Conservation (phyloP, 2,888 invertebrate species). For the Emesis furor region DNA sequence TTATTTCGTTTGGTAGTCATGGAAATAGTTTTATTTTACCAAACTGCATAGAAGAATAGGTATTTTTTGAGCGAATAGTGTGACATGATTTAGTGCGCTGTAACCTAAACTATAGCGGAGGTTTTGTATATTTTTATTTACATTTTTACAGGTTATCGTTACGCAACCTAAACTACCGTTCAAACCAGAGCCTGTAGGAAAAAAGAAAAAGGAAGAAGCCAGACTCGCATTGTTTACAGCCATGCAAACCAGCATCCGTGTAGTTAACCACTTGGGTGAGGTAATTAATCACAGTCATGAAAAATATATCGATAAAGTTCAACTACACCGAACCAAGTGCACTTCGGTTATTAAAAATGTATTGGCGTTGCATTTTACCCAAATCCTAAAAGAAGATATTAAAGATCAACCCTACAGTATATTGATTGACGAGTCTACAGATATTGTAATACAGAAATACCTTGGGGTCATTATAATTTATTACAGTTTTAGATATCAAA, state of each 20-base stretch:
- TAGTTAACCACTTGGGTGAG: not conserved
- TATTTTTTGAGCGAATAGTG: constrained; percentile 6
- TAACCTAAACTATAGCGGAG: constrained; percentile 6
- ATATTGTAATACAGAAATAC: constrained; percentile 17
- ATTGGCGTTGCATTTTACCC: not conserved
- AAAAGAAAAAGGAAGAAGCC: constrained; percentile 2
- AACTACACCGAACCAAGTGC: not conserved
- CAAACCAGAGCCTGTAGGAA: not conserved
- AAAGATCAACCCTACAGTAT: not conserved
- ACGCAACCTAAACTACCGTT: not conserved
- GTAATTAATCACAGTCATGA: not conserved
- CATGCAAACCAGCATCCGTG: not conserved
- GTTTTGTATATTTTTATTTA: constrained; percentile 7
- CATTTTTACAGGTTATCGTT: constrained; percentile 2
- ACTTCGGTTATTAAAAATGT: not conserved
- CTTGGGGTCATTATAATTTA: not conserved
- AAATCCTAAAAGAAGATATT: not conserved
- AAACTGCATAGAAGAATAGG: not conserved
- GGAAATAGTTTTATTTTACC: not conserved
- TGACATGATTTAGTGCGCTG: constrained; percentile 5
- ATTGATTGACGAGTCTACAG: constrained; percentile 17
- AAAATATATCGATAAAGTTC: not conserved
- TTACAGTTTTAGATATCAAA: constrained; percentile 14
- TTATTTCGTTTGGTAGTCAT: constrained; percentile 1
- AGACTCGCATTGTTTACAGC: not conserved